Evolutionary conservation across 2,113 vertebrate species (phyloP), one percentile per base, ranked within the genome.

Genomic region (Progne subis): DNA sequence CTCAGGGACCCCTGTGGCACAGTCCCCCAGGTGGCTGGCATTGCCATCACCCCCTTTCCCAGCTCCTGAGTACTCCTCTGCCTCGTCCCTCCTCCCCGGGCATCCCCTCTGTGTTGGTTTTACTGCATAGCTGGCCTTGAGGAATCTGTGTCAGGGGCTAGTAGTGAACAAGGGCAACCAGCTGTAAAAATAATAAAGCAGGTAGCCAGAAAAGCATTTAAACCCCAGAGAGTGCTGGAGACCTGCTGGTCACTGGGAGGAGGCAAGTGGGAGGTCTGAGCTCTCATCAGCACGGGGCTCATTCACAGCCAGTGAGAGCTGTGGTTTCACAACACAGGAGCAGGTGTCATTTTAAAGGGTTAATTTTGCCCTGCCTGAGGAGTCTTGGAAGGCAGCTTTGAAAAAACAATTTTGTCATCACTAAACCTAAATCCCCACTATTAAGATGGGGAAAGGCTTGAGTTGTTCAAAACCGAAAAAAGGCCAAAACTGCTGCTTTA

Each of bases 21-120:
- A 1, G 97, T 97, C 6, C 24, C 94, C 20, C 98, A 99, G 99
- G 99, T 99, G 12, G 2, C n/a, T 50, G n/a, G 1, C 55, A 0
- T 18, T 60, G n/a, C 25, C 50, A 3, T 39, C 3, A 0, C 25
- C 29, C 19, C 52, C 69, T 67, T 75, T 46, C 15, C 60, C 15
- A 41, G 39, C 50, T 70, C 18, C 50, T 37, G 18, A 65, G 8
- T 14, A 3, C 14, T 52, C 34, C 12, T 43, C 41, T 43, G 41
- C 41, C 1, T 0, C 10, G 19, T 61, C 14, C 2, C 19, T 14
- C 18, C 14, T 34, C 44, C 7, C 44, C 2, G 0, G 5, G 2
- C 44, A 23, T 63, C 52, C 59, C 60, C 41, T 28, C 41, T 18
- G 26, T 28, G 74, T 6, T 46, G 69, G 15, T 43, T 70, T 82